Base-by-base conservation (phyloP, 2,888 invertebrate genomes). In the Oscheius sp. region DNA sequence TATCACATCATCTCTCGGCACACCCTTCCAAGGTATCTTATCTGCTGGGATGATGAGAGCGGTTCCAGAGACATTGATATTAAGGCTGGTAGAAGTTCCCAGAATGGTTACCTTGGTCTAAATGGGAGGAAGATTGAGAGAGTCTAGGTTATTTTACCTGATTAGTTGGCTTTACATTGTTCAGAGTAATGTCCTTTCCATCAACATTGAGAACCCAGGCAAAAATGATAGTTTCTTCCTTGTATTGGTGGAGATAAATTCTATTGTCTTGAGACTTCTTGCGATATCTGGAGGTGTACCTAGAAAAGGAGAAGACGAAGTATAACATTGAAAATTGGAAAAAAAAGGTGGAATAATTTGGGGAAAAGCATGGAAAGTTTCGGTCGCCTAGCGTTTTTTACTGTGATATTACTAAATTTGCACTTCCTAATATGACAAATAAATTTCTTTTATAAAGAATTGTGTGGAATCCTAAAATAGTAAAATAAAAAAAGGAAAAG, bases 181-280 rank as follows among this genome's bases (percentile, higher is more conserved):
- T 54, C 17, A 84, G 70, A 26, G 59, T 44, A 26, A 81, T 67
- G 20, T 51, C 45, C 6, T 70, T 71, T 2, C 51, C 59, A 2
- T 71, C 67, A 4, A 73, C 77, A 17, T 81, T 67, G 30, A 84
- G 64, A 36, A 84, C 59, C 75, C 81, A 84, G 0, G 84, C 84
- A 70, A 83, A 84, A 33, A 84, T 71, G 6, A 82, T 75, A 1
- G 82, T 80, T 38, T 78, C 65, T 5, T 62, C 41, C 33, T 76
- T 70, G 28, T 64, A 20, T 61, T 80, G 81, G 17, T 56, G 59
- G 57, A 75, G 74, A 66, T 56, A 73, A 2, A 68, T 26, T 9
- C 67, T 62, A n/a, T 59, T 41, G 2, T 44, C 50, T 26, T 51
- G 38, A 65, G 62, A n/a, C 33, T 61, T 3, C 30, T 51, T 28